Conservation (phyloP, 37 sponge, comb jelly and placozoan genomes). For the Ephydatia muelleri region DNA sequence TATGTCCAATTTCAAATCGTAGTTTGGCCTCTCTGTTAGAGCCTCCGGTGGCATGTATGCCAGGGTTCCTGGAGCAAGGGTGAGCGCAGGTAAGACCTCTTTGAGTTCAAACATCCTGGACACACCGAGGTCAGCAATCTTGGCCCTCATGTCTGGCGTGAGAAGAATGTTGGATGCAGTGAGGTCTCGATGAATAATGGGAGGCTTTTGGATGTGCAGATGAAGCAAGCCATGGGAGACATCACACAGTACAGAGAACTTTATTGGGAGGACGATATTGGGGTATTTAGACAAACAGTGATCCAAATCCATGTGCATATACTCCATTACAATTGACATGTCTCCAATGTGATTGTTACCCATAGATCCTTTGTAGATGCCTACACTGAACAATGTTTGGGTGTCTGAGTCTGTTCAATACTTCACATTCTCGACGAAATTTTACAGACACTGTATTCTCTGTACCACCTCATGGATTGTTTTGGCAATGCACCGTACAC, state of each 20-base stretch:
- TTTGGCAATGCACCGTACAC: too few species aligned
- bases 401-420: not conserved
- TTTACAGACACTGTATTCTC: not conserved
- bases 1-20: slow-evolving; percentile 4
- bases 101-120: not conserved
- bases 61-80: not conserved
- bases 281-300: not conserved
- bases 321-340: not conserved
- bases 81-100: not conserved
- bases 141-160: slow-evolving; percentile 20
- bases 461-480: too few species aligned
- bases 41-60: slow-evolving; percentile 22
- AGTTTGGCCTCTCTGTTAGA: not conserved
- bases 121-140: slow-evolving; percentile 12
- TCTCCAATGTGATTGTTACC: not conserved
- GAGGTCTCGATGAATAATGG: slow-evolving; percentile 16
- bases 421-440: not conserved
- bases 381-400: slow-evolving; percentile 5
- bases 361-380: not conserved
- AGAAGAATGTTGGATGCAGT: slow-evolving; percentile 9
- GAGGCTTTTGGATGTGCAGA: slow-evolving; percentile 5
- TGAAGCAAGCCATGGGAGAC: not conserved
- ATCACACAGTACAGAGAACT: not conserved
- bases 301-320: slow-evolving; percentile 8
- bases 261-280: slow-evolving; percentile 1